Base-by-base conservation (phyloP, 2,888 invertebrate genomes). In the Hemicrepidius hirtus region DNA sequence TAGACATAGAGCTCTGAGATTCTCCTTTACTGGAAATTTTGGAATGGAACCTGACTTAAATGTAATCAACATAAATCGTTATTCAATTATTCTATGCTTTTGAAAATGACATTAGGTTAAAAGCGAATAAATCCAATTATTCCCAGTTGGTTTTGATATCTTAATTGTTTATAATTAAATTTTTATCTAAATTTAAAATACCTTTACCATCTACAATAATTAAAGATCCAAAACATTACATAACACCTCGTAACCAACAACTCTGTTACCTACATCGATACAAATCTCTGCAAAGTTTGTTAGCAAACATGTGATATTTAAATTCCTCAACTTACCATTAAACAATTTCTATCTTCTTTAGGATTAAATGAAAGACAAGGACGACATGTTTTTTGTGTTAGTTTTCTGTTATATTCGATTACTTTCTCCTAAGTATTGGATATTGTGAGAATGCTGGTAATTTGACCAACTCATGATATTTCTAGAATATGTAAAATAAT, bases 341-440 rank as follows among this genome's bases (percentile, higher is more conserved):
- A 24, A 24, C 24, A 32, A 32, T 32, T 9, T 5, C 32, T 9
- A 32, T 32, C 32, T 9, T 32, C 32, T 32, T 32, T 9, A 32
- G 9, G 7, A 32, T 5, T 32, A 32, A 18, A 20, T 10, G 46
- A 18, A 10, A 46, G 46, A 16, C 46, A 13, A 46, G 10, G 2
- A 13, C 16, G 7, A 9, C 4, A 2, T 10, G 46, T 10, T 18
- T 3, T n/a, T 16, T 0, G 10, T 10, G 16, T 46, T 18, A 18
- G 46, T 40, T 13, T 18, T 46, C 6, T 16, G 7, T 12, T n/a
- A 13, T 44, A 2, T 16, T 13, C 41, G 16, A 16, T n/a, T 16
- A 46, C 46, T 46, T 46, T 46, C 46, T 46, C 46, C 9, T 9
- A n/a, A n/a, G 18, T 20, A 46, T 46, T 46, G 13, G n/a, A 46